Conservation (phyloP, 2,888 invertebrate species). For the Oligia strigilis region DNA sequence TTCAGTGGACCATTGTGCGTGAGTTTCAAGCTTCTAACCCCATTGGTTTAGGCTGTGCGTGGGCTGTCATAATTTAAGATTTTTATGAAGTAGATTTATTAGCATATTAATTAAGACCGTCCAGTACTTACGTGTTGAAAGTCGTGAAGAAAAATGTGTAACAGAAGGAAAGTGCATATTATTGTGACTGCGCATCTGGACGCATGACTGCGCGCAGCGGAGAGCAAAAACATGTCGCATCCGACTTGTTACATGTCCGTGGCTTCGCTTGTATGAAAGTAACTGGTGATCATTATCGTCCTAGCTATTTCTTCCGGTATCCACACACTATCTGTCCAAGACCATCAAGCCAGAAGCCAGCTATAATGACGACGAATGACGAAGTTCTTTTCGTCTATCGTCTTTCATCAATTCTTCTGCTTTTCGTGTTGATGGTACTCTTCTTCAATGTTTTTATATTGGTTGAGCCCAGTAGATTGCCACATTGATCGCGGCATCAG, state of each 20-base stretch:
- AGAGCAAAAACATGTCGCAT: slow-evolving; percentile 43
- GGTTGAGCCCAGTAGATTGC: too few species aligned
- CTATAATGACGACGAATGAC: not conserved
- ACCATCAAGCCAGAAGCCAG: not conserved
- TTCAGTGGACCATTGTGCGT: too few species aligned
- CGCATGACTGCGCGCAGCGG: slow-evolving; percentile 58
- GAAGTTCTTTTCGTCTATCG: too few species aligned
- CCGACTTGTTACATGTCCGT: slow-evolving; percentile 6
- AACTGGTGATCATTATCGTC: not conserved
- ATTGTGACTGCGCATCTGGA: slow-evolving; percentile 36
- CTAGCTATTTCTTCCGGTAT: not conserved
- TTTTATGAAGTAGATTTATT: not conserved
- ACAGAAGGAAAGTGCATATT: slow-evolving; percentile 63
- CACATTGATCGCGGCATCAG: too few species aligned
- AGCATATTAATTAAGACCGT: not conserved
- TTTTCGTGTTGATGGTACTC: too few species aligned
- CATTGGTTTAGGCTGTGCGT: not conserved
- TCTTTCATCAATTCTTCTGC: too few species aligned
- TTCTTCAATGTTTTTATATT: too few species aligned
- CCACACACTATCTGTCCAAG: too few species aligned
- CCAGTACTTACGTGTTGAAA: slow-evolving; percentile 53
- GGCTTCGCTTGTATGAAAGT: slow-evolving; percentile 1
- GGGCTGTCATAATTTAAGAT: not conserved
- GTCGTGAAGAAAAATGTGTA: slow-evolving; percentile 48
- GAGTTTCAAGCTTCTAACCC: too few species aligned